phyloP scores from a whole-genome alignment of 2,888 invertebrate species.

The Plemyria rubiginata region DNA sequence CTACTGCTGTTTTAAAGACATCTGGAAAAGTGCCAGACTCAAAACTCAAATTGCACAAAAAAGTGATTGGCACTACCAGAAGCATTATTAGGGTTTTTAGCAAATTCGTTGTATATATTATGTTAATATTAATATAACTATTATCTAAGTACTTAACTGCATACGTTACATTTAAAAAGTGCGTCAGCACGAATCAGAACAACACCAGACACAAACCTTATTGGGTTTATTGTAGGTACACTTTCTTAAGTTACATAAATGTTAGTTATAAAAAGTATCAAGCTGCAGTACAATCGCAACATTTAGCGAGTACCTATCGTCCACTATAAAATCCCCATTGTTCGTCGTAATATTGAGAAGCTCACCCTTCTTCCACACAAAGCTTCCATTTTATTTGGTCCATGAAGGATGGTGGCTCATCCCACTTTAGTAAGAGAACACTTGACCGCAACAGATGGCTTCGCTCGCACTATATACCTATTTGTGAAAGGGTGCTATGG shows the following conservation, averaged over 20 bases:
- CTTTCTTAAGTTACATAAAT: neutral
- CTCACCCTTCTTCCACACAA: slow-evolving; percentile 28
- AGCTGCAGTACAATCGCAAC: slow-evolving; percentile 6
- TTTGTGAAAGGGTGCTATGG: neutral
- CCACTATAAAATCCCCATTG: slow-evolving; percentile 28
- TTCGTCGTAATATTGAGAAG: slow-evolving; percentile 31
- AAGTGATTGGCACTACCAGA: too few species aligned
- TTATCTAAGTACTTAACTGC: too few species aligned
- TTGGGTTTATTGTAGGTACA: too few species aligned
- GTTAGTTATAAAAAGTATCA: slow-evolving; percentile 10
- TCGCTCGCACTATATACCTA: slow-evolving; percentile 51
- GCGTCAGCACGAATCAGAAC: too few species aligned
- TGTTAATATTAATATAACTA: too few species aligned
- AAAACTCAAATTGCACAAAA: too few species aligned
- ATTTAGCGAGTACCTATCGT: slow-evolving; percentile 8
- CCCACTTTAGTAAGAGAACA: slow-evolving; percentile 62
- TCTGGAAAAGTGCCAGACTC: too few species aligned
- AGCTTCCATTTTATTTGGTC: slow-evolving; percentile 60
- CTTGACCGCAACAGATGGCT: slow-evolving; percentile 79
- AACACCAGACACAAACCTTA: too few species aligned
- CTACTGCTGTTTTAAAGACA: too few species aligned
- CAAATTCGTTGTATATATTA: too few species aligned
- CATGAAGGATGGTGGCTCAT: slow-evolving; percentile 66
- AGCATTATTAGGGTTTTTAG: too few species aligned
- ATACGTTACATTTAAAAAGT: too few species aligned